phyloP scores from a whole-genome alignment of 2,797 vertebrate species.

The Micropoecilia bifurca region DNA sequence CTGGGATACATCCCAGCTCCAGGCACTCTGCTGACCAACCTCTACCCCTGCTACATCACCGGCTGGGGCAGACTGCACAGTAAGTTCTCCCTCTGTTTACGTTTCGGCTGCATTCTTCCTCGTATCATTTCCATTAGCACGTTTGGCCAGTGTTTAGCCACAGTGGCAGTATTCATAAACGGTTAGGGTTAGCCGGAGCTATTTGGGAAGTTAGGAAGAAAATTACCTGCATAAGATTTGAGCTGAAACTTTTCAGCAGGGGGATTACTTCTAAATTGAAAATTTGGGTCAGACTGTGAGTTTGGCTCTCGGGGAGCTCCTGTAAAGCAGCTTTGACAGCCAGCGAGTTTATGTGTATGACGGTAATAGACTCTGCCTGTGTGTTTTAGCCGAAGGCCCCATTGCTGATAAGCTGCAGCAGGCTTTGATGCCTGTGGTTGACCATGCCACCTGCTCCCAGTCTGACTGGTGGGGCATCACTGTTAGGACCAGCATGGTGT shows the following conservation, averaged over 20 bases:
- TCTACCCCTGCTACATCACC: constrained; percentile 83
- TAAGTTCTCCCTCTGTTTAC: constrained; percentile 49
- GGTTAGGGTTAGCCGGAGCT: constrained; percentile 17
- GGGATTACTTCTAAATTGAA: constrained; percentile 64
- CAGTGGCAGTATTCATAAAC: constrained; percentile 10
- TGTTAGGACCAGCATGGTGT: constrained; percentile 78
- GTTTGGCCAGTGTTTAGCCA: neutral
- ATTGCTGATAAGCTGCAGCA: constrained; percentile 90
- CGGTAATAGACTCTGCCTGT: constrained; percentile 61
- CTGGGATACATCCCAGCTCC: constrained; percentile 78
- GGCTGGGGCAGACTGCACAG: constrained; percentile 85
- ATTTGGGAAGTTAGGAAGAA: constrained; percentile 31
- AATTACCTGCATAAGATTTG: constrained; percentile 45
- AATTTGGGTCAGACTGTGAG: constrained; percentile 45
- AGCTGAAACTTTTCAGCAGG: constrained; percentile 31
- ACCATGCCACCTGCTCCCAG: constrained; percentile 84
- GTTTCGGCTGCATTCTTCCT: constrained; percentile 7
- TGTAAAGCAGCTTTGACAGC: constrained; percentile 60
- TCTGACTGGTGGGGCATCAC: constrained; percentile 86
- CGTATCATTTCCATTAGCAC: neutral
- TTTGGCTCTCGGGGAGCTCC: constrained; percentile 38
- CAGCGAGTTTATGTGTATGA: constrained; percentile 49
- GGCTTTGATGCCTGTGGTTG: constrained; percentile 90
- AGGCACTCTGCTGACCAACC: constrained; percentile 73
- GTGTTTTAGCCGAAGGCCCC: constrained; percentile 87